A percentile compares a stretch with the other conserved stretches of the same genome.
These are phyloP conservation scores for Keiferia lycopersicella DNA, from an alignment of 2,888 invertebrate species.

Conservation along the genomic window DNA sequence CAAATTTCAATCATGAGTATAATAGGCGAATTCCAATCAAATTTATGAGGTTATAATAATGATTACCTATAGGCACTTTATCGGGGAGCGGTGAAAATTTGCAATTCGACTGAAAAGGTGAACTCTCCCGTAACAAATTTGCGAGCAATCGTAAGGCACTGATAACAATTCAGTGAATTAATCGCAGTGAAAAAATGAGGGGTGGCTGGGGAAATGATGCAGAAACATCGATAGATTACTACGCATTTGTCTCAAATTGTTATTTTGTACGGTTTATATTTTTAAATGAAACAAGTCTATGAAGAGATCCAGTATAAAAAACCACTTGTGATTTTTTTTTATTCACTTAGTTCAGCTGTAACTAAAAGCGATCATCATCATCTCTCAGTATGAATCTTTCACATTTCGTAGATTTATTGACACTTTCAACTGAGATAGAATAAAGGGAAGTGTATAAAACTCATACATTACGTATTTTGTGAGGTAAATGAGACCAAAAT, in stretches of 20 bases:
- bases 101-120: slow-evolving; percentile 79
- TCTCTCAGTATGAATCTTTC: too few species aligned
- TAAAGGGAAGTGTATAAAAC: too few species aligned
- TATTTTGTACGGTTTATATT: neutral
- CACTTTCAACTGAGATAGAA: too few species aligned
- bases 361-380: too few species aligned
- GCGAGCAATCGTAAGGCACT: slow-evolving; percentile 74
- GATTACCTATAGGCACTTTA: slow-evolving; percentile 75
- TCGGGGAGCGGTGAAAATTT: slow-evolving; percentile 74
- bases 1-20: slow-evolving; percentile 71
- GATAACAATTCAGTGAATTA: slow-evolving; percentile 78
- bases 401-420: too few species aligned
- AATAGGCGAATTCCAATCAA: slow-evolving; percentile 73
- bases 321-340: too few species aligned
- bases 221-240: slow-evolving; percentile 54
- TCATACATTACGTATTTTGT: too few species aligned
- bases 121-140: slow-evolving; percentile 78
- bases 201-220: slow-evolving; percentile 50
- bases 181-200: slow-evolving; percentile 66
- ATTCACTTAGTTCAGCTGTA: too few species aligned
- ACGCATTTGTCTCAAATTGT: slow-evolving; percentile 16
- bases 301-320: too few species aligned
- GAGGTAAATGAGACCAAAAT: too few species aligned
- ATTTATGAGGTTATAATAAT: slow-evolving; percentile 80
- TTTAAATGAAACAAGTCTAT: slow-evolving; percentile 42